These are phyloP conservation scores for Onychomys torridus DNA, from an alignment of 2,797 vertebrate species.

Conservation along the genomic window DNA sequence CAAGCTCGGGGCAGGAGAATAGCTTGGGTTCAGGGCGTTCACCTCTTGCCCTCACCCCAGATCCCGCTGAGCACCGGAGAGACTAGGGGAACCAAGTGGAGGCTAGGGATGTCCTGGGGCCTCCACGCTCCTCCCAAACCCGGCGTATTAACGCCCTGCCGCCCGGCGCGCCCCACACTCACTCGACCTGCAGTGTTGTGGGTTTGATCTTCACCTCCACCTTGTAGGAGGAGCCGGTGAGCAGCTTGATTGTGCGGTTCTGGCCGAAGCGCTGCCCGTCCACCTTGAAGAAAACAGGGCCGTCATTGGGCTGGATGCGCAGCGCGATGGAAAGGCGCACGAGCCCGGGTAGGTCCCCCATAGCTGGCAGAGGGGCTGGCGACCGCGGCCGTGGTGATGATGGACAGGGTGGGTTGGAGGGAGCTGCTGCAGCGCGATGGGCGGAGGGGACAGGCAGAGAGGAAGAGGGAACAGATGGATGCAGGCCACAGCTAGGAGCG, in stretches of 20 bases:
- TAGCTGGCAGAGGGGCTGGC: slow-evolving; percentile 78
- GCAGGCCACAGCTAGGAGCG: slow-evolving; percentile 46
- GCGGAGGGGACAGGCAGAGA: slow-evolving; percentile 80
- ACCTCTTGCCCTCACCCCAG: not conserved
- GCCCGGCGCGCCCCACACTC: slow-evolving; percentile 84
- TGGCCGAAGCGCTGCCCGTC: slow-evolving; percentile 97
- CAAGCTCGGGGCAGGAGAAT: not conserved
- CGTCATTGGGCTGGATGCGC: slow-evolving; percentile 95
- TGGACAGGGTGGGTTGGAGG: slow-evolving; percentile 41
- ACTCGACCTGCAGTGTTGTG: slow-evolving; percentile 94
- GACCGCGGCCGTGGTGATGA: slow-evolving; percentile 25
- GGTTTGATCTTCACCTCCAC: slow-evolving; percentile 95
- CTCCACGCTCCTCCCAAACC: not conserved
- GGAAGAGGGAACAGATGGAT: slow-evolving; percentile 78
- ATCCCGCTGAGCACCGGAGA: not conserved
- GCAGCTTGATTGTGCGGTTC: slow-evolving; percentile 97
- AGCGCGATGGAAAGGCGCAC: slow-evolving; percentile 94
- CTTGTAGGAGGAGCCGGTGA: slow-evolving; percentile 97
- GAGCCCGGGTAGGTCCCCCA: slow-evolving; percentile 93
- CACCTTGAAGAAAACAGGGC: slow-evolving; percentile 95
- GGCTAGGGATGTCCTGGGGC: not conserved
- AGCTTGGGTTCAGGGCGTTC: not conserved
- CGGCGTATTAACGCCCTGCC: not conserved
- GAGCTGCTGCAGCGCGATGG: slow-evolving; percentile 73
- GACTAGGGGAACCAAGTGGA: not conserved